Evolutionary conservation across 2,888 invertebrate species (phyloP).

Genomic region (Aphodius sticticus): DNA sequence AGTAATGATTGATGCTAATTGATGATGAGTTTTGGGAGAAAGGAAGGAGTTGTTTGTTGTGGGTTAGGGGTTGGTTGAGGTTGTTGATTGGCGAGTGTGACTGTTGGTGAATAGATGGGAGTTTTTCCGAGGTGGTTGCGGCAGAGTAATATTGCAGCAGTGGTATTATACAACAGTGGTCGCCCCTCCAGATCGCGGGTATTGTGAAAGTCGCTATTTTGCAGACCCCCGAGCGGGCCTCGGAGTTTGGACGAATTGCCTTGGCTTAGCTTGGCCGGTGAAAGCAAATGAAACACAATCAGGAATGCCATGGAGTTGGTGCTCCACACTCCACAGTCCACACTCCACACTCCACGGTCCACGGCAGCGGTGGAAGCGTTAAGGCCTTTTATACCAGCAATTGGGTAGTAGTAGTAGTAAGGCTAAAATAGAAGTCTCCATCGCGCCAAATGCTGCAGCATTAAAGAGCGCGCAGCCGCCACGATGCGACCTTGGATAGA

Average conservation of each 20-base stretch:
- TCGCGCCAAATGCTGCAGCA: conserved; percentile 38
- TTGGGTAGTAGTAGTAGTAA: conserved; percentile 21
- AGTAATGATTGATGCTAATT: background rate
- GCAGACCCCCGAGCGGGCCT: conserved; percentile 58
- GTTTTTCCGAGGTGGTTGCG: background rate
- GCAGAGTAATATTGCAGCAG: conserved; percentile 54
- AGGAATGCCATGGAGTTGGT: conserved; percentile 48
- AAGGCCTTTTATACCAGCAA: conserved; percentile 1
- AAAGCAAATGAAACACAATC: conserved; percentile 55
- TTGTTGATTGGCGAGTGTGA: background rate
- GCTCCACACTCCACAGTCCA: background rate
- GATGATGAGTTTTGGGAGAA: background rate
- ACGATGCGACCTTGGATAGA: conserved; percentile 59
- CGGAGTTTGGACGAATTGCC: conserved; percentile 57
- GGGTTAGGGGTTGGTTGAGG: background rate
- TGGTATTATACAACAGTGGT: conserved; percentile 58
- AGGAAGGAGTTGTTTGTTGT: background rate
- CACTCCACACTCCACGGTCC: background rate
- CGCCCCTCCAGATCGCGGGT: conserved; percentile 53
- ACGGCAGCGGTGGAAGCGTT: conserved; percentile 17
- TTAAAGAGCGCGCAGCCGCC: conserved; percentile 45
- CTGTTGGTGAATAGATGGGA: background rate
- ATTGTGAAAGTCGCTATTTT: conserved; percentile 60
- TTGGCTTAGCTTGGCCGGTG: conserved; percentile 56
- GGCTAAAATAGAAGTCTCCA: conserved; percentile 50